Conservation (phyloP, 92 coral and sea anemone genomes). For the Phenganax marumi region DNA sequence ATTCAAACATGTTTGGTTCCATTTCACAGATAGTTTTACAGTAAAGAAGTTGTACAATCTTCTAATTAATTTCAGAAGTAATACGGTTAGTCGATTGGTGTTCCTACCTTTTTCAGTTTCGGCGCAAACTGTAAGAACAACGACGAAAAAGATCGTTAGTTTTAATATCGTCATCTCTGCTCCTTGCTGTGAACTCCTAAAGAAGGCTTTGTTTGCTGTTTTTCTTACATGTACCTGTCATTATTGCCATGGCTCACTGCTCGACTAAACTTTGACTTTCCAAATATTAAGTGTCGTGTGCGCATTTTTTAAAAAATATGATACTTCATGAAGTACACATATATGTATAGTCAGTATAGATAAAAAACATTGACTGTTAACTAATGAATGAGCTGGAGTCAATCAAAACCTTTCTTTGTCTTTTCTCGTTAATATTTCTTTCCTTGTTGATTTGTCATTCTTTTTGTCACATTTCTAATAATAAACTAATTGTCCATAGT, state of each 20-base stretch:
- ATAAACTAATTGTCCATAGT: neutral
- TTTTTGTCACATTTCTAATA: neutral
- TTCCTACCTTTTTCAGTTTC: neutral
- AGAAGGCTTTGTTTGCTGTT: neutral
- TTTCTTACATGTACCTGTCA: slow-evolving; percentile 14
- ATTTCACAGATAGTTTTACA: no score
- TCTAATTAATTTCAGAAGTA: neutral
- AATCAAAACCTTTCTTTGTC: no score
- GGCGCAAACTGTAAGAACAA: neutral
- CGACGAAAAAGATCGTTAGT: neutral
- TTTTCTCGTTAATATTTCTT: neutral
- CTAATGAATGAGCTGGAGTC: no score
- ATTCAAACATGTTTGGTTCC: no score
- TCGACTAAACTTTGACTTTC: no score
- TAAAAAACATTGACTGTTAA: no score
- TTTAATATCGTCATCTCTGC: slow-evolving; percentile 3
- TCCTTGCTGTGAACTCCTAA: neutral
- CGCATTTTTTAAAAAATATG: no score
- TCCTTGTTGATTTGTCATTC: neutral
- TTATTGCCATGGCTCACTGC: no score
- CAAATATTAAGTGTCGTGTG: no score
- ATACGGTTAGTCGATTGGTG: neutral
- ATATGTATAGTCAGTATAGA: no score
- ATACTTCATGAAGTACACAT: no score
- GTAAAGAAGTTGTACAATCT: no score